These are phyloP conservation scores for Pandion haliaetus DNA, from an alignment of 2,113 vertebrate species.

Conservation along the genomic window DNA sequence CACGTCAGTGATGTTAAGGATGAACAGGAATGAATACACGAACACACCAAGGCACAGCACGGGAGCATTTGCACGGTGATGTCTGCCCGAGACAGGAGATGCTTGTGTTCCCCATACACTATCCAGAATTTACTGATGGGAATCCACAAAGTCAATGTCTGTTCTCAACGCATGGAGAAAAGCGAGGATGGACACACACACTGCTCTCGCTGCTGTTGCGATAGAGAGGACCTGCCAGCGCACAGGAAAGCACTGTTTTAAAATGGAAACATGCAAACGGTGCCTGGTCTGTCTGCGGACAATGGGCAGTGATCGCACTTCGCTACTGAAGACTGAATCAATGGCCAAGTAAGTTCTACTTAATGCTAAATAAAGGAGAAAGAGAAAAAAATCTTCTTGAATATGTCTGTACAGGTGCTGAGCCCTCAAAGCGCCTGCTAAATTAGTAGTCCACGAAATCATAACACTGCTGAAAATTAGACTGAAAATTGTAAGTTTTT, in stretches of 20 bases:
- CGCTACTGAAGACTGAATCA: neutral
- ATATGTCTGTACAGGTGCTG: neutral
- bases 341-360: neutral
- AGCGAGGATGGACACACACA: neutral
- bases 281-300: neutral
- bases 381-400: neutral
- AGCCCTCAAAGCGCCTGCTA: neutral
- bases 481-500: neutral
- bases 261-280: neutral
- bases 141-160: neutral
- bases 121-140: neutral
- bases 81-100: neutral
- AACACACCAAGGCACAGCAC: neutral
- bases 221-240: neutral
- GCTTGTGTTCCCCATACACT: neutral
- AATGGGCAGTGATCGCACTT: neutral
- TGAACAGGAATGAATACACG: constrained; percentile 9
- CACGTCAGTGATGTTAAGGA: neutral
- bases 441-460: neutral
- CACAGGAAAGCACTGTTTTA: neutral
- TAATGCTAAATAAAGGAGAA: neutral
- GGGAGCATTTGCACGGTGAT: neutral
- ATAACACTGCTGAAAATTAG: neutral
- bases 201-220: fast-evolving
- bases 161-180: neutral